Base-by-base conservation (phyloP, 2,113 vertebrate species). In the Phrynocephalus versicolor region DNA sequence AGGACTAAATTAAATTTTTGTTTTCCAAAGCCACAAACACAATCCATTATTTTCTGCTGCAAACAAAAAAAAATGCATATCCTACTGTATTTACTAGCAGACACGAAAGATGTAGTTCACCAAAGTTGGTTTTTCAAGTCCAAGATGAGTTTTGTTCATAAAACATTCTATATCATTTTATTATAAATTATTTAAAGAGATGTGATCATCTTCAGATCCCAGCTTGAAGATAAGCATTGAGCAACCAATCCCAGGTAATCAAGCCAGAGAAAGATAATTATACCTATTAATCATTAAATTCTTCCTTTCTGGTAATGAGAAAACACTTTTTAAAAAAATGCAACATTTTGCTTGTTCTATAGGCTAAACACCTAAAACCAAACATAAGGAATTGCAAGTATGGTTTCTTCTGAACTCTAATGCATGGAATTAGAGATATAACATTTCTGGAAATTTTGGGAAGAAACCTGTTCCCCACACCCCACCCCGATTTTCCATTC, bases 111-210 rank as follows among this genome's bases (percentile, higher is more conserved):
- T 21, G 67, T 3, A 27, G 51, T 57, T 76, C 76, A 75, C 39
- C 75, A 75, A 45, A 37, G 77, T 7, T 19, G 81, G 7, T 86
- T 14, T 80, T 0, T 9, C 90, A 91, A 91, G 90, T 3, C 81
- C 79, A 74, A 30, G n/a, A 81, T 55, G 37, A 9, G 35, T 65
- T 1, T 1, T 39, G 3, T 58, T 72, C 27, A 18, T 70, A 74
- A 87, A 86, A n/a, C n/a, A n/a, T n/a, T 16, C 79, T 45, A 64
- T 84, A 90, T 67, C 12, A 16, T 14, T 9, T 15, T 25, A 71
- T 30, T 35, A 27, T 37, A 55, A 65, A 81, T 65, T n/a, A 64
- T 90, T 73, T 57, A 72, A 85, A 85, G 81, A 85, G 80, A 82
- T 57, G 58, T 69, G 58, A 88, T 86, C 81, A 27, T 27, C n/a